Evolutionary conservation across 2,888 invertebrate genomes (phyloP).

Genomic region (Drosophila aldrichi): DNA sequence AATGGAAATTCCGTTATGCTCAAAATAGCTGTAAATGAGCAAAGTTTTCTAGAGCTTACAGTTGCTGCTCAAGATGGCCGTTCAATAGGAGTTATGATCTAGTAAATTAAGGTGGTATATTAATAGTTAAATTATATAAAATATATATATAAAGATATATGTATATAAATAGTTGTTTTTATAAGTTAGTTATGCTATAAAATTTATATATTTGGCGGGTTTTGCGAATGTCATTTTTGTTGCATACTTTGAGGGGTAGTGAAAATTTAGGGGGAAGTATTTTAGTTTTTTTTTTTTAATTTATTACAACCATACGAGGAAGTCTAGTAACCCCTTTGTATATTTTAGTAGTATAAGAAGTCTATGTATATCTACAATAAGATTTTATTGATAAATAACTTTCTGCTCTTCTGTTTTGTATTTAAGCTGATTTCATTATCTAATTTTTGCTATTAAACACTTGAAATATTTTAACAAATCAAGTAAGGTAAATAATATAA

Average conservation of each 20-base stretch:
- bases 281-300: too few relatives aligned
- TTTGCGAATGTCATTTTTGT: background rate
- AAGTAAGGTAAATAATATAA: too few relatives aligned
- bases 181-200: background rate
- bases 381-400: too few relatives aligned
- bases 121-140: background rate
- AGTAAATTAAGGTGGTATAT: background rate
- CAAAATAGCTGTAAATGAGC: slow-evolving; percentile 35
- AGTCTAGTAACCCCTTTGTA: too few relatives aligned
- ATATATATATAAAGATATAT: background rate
- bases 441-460: too few relatives aligned
- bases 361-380: too few relatives aligned
- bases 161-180: background rate
- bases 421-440: too few relatives aligned
- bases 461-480: too few relatives aligned
- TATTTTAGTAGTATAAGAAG: too few relatives aligned
- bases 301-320: too few relatives aligned
- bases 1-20: slow-evolving; percentile 9
- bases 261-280: background rate
- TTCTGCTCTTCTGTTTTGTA: too few relatives aligned
- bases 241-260: slow-evolving; percentile 10
- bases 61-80: too few relatives aligned
- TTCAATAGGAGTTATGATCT: background rate
- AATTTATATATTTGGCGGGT: background rate
- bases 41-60: background rate